Evolutionary conservation across 2,888 invertebrate species (phyloP), one percentile per base, ranked within the genome.

Genomic region (Pandemis heparana): DNA sequence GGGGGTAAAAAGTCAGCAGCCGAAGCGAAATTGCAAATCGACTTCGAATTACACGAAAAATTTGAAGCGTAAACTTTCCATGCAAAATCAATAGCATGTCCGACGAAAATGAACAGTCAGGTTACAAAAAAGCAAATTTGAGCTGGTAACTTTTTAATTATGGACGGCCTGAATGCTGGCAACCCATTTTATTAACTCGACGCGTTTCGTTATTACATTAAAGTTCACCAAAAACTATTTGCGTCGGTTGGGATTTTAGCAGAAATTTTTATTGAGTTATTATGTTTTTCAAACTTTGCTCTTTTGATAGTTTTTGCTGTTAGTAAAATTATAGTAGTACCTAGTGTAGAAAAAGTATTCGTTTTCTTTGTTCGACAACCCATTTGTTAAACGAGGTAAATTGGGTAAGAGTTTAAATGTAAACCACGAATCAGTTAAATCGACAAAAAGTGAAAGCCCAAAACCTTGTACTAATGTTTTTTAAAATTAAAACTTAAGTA

Each of bases 101-200:
- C 12, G 56, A 38, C 72, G 46, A 60, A 71, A 61, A 73, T 68
- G 46, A 68, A 73, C 68, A 68, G 38, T 46, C 1, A 46, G 23
- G 5, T 4, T 39, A 48, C 41, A 60, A 73, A 67, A 67, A 41
- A 18, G 8, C 7, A 39, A 69, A 43, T 43, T 72, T 53, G 10
- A n/a, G 62, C 46, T 53, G 68, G 48, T 46, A 69, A 73, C 68
- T 73, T 73, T 73, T 69, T 69, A 73, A 68, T 73, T 68, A 73
- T 64, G 39, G 38, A 63, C 67, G 59, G 38, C 18, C 48, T 46
- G 61, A 48, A 69, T 18, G 63, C 68, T 68, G 59, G 59, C 63
- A n/a, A 39, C 39, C 61, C 56, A n/a, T 59, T 68, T 69, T 73
- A 69, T 59, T 43, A 73, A 73, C 41, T 51, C 48, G 63, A 48